phyloP scores from a whole-genome alignment of 2,888 invertebrate genomes.

The Hirtodrosophila histrioides region DNA sequence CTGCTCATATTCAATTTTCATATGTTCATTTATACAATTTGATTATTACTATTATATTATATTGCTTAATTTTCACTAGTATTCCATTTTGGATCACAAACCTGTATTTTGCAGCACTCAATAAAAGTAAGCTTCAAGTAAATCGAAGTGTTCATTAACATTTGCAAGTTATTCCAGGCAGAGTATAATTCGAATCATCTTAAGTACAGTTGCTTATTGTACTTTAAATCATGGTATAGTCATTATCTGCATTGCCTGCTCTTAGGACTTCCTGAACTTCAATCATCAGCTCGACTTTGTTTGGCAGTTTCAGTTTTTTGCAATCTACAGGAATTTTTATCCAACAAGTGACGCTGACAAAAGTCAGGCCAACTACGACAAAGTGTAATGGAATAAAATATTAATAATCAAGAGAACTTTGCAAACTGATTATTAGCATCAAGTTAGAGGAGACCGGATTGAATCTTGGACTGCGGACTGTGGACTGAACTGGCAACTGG shows the following conservation, averaged over 20 bases:
- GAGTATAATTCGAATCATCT: neutral
- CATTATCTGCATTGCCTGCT: constrained; percentile 43
- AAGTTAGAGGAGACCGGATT: constrained; percentile 33
- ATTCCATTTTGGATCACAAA: too few species aligned
- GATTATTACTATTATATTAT: too few species aligned
- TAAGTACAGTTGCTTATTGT: constrained; percentile 18
- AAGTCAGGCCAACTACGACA: constrained; percentile 27
- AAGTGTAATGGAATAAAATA: constrained; percentile 75
- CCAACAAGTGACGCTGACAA: constrained; percentile 72
- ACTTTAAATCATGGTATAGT: constrained; percentile 33
- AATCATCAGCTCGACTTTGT: constrained; percentile 57
- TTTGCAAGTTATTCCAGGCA: too few species aligned
- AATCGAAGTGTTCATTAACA: neutral
- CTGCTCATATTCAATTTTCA: too few species aligned
- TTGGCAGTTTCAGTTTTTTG: constrained; percentile 40
- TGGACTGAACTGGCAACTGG: constrained; percentile 1
- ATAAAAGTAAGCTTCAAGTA: too few species aligned
- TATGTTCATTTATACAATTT: too few species aligned
- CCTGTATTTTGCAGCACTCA: too few species aligned
- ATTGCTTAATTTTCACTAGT: too few species aligned
- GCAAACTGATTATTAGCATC: constrained; percentile 71
- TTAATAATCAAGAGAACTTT: constrained; percentile 71
- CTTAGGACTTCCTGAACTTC: constrained; percentile 43
- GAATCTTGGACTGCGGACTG: neutral
- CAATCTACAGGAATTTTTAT: constrained; percentile 36